Percentiles rank a stretch among this genome's conserved stretches.
phyloP scores from a whole-genome alignment of 2,888 invertebrate species.

The Nycteola revayana region DNA sequence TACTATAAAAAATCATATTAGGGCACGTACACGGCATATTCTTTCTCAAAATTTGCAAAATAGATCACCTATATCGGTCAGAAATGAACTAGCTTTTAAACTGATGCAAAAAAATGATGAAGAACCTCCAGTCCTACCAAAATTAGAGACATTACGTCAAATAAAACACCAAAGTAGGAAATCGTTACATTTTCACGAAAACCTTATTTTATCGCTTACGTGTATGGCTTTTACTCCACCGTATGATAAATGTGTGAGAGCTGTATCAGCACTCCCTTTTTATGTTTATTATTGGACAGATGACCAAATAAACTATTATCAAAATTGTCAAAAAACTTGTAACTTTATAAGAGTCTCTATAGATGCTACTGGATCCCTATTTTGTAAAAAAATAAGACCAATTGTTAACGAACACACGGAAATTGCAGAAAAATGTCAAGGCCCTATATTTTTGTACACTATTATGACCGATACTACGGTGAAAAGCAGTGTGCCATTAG shows the following conservation, averaged over 20 bases:
- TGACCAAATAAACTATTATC: slow-evolving; percentile 8
- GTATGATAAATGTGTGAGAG: slow-evolving; percentile 7
- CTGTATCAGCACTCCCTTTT: slow-evolving; percentile 7
- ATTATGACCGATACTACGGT: slow-evolving; percentile 7
- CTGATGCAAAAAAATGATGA: slow-evolving; percentile 6
- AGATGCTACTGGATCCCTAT: slow-evolving; percentile 9
- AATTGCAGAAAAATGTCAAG: slow-evolving; percentile 4
- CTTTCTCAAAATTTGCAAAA: slow-evolving; percentile 3
- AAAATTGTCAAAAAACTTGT: slow-evolving; percentile 6
- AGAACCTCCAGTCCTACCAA: slow-evolving; percentile 6
- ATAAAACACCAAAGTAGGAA: slow-evolving; percentile 5
- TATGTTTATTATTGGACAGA: slow-evolving; percentile 10
- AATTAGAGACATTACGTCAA: slow-evolving; percentile 6
- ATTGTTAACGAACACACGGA: slow-evolving; percentile 6
- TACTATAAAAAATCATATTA: slow-evolving; percentile 6
- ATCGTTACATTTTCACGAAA: slow-evolving; percentile 4
- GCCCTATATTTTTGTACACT: slow-evolving; percentile 6
- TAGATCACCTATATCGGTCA: slow-evolving; percentile 2
- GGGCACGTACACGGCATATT: slow-evolving; percentile 3
- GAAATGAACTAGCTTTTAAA: slow-evolving; percentile 5
- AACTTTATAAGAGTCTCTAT: slow-evolving; percentile 6
- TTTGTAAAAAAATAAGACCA: slow-evolving; percentile 6
- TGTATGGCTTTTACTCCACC: slow-evolving; percentile 8
- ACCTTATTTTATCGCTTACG: slow-evolving; percentile 7
- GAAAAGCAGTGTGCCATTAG: slow-evolving; percentile 5